phyloP scores from a whole-genome alignment of 2,797 vertebrate genomes.

The Galago senegalensis region DNA sequence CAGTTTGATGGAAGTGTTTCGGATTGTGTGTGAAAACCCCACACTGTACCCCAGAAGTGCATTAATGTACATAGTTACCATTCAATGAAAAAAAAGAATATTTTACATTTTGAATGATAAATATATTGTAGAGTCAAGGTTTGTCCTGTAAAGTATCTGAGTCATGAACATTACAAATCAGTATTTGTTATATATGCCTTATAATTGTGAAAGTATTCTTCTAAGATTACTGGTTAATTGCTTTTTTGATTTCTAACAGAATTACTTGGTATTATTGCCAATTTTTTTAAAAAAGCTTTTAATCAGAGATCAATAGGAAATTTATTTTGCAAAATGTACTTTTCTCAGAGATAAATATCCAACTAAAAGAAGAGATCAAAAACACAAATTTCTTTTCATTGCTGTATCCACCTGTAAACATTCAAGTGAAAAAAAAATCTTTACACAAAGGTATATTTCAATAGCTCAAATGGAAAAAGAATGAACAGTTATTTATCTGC shows the following conservation, averaged over 20 bases:
- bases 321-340: slow-evolving; percentile 46
- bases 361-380: slow-evolving; percentile 1
- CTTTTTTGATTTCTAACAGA: slow-evolving; percentile 52
- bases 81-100: not conserved
- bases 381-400: not conserved
- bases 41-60: too few species aligned
- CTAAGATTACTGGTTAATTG: slow-evolving; percentile 36
- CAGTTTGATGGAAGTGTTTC: too few species aligned
- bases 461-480: not conserved
- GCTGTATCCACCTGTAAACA: not conserved
- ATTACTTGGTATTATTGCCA: not conserved
- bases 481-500: not conserved
- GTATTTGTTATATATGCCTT: slow-evolving; percentile 18
- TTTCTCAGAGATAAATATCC: slow-evolving; percentile 36
- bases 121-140: not conserved
- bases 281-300: not conserved
- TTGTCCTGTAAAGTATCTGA: not conserved
- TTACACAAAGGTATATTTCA: not conserved
- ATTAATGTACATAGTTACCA: too few species aligned
- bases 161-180: slow-evolving; percentile 4
- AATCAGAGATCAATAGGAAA: not conserved
- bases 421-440: slow-evolving; percentile 1
- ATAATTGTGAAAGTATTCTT: not conserved
- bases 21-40: too few species aligned
- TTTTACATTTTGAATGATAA: slow-evolving; percentile 22